A percentile compares a stretch with the other conserved stretches of the same genome.
phyloP scores from a whole-genome alignment of 2,797 vertebrate species.

The Oophaga sylvatica region DNA sequence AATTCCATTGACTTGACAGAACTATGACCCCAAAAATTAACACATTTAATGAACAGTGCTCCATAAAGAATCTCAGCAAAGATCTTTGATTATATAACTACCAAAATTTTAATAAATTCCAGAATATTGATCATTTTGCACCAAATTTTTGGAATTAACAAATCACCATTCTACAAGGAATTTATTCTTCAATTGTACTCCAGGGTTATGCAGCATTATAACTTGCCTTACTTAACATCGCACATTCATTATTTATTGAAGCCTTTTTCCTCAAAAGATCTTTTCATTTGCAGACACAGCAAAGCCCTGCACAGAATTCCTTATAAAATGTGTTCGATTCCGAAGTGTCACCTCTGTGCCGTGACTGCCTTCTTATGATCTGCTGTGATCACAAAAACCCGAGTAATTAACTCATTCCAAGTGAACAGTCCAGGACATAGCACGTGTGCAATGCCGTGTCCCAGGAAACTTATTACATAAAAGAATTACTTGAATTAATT shows the following conservation, averaged over 20 bases:
- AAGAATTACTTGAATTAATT: conserved; percentile 35
- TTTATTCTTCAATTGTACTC: not conserved
- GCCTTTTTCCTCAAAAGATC: not conserved
- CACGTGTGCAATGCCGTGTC: conserved; percentile 4
- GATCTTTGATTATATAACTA: too few species aligned
- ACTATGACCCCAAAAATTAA: too few species aligned
- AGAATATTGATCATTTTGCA: too few species aligned
- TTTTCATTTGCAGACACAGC: conserved; percentile 11
- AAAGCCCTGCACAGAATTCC: conserved; percentile 21
- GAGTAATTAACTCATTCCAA: conserved; percentile 43
- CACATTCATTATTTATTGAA: conserved; percentile 11
- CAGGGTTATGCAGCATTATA: not conserved
- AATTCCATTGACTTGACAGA: too few species aligned
- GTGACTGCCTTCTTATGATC: not conserved
- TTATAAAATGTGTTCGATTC: not conserved
- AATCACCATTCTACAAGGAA: too few species aligned
- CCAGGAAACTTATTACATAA: conserved; percentile 33
- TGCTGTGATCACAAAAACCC: conserved; percentile 33
- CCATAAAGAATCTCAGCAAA: too few species aligned
- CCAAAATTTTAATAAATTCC: too few species aligned
- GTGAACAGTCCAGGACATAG: conserved; percentile 6
- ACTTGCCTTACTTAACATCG: not conserved
- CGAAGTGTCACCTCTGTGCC: not conserved
- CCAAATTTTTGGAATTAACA: too few species aligned
- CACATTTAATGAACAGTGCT: too few species aligned